Conservation (phyloP, 2,113 vertebrate species). For the Poeciliopsis occidentalis region DNA sequence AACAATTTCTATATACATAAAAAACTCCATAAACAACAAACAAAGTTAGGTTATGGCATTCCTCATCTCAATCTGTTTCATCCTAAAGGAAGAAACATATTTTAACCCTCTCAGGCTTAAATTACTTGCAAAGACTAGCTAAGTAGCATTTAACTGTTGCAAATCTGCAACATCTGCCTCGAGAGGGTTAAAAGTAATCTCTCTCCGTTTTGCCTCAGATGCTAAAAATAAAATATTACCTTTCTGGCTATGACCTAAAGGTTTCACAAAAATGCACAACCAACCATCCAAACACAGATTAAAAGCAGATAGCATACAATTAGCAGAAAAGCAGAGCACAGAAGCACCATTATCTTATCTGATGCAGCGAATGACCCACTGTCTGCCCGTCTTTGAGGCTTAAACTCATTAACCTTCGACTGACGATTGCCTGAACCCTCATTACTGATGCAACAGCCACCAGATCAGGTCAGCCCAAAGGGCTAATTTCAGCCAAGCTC, state of each 20-base stretch:
- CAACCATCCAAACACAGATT: constrained; percentile 28
- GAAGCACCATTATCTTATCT: constrained; percentile 55
- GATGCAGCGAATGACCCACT: constrained; percentile 14
- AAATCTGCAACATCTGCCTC: too few species aligned
- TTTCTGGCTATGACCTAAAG: background rate
- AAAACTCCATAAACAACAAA: too few species aligned
- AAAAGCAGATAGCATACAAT: constrained; percentile 10
- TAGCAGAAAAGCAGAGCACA: constrained; percentile 45
- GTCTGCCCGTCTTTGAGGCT: background rate
- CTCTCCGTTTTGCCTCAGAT: background rate
- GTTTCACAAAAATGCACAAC: constrained; percentile 8
- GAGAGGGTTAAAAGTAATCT: too few species aligned
- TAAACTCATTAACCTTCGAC: constrained; percentile 56
- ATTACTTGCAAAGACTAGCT: too few species aligned
- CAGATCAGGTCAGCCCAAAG: constrained; percentile 19
- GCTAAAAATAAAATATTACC: background rate
- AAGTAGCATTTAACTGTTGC: too few species aligned
- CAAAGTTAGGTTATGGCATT: too few species aligned
- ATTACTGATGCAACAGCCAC: constrained; percentile 34
- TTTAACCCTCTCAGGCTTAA: too few species aligned
- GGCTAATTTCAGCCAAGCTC: constrained; percentile 9
- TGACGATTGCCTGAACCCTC: constrained; percentile 17
- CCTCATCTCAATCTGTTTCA: too few species aligned
- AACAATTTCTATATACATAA: too few species aligned
- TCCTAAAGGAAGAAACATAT: background rate